These are phyloP conservation scores for Torymus texanus DNA, from an alignment of 2,888 invertebrate genomes.

Conservation along the genomic window DNA sequence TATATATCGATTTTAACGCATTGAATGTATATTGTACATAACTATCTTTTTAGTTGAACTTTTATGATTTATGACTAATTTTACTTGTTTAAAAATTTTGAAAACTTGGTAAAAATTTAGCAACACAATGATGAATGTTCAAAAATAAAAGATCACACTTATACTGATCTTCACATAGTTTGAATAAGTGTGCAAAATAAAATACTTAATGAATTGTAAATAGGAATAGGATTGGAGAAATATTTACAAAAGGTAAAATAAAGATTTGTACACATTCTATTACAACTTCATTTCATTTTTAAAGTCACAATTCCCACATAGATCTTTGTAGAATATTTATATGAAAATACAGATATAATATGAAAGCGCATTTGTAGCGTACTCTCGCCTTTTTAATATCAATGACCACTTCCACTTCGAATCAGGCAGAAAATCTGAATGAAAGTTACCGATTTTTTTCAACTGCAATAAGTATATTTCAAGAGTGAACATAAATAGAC, in stretches of 20 bases:
- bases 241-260: slow-evolving; percentile 41
- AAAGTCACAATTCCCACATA: slow-evolving; percentile 56
- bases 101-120: slow-evolving; percentile 42
- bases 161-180: slow-evolving; percentile 14
- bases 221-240: slow-evolving; percentile 46
- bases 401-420: no score
- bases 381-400: slow-evolving; percentile 51
- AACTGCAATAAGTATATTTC: no score
- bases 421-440: no score
- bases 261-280: slow-evolving; percentile 57
- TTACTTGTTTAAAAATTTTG: slow-evolving; percentile 40
- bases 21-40: slow-evolving; percentile 24
- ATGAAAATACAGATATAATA: slow-evolving; percentile 58
- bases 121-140: slow-evolving; percentile 46
- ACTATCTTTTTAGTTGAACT: slow-evolving; percentile 31
- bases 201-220: slow-evolving; percentile 51
- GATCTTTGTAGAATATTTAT: slow-evolving; percentile 55
- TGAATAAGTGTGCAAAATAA: slow-evolving; percentile 40
- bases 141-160: slow-evolving; percentile 15
- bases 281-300: slow-evolving; percentile 55
- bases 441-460: no score
- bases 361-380: slow-evolving; percentile 54
- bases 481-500: no score
- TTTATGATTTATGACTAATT: slow-evolving; percentile 18
- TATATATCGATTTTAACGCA: slow-evolving; percentile 29